phyloP scores from a whole-genome alignment of 2,113 vertebrate genomes.

The Panurus biarmicus region DNA sequence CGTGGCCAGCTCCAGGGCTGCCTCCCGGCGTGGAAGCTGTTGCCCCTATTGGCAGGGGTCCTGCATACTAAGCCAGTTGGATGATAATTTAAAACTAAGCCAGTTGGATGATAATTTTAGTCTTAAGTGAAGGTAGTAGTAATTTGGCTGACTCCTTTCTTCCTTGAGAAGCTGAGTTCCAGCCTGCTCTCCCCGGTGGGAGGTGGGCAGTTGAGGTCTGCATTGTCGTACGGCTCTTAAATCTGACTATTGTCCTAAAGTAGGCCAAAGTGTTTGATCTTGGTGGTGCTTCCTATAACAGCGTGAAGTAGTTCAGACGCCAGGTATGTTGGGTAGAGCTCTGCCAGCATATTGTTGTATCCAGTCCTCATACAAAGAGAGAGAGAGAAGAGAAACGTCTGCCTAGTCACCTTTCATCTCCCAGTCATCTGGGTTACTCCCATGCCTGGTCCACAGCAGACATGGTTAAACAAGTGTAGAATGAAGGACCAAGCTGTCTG shows the following conservation, averaged over 20 bases:
- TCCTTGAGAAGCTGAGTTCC: background rate
- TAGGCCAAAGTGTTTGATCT: background rate
- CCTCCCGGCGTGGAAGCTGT: background rate
- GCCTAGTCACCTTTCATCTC: background rate
- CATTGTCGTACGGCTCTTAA: rapidly evolving
- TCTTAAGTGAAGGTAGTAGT: background rate
- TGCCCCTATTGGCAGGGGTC: background rate
- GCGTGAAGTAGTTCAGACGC: background rate
- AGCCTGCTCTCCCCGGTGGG: background rate
- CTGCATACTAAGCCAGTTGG: too few relatives aligned
- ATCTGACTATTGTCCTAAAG: background rate
- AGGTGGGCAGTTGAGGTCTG: background rate
- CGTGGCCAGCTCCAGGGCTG: background rate
- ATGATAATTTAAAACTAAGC: too few relatives aligned
- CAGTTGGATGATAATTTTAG: background rate
- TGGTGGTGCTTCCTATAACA: background rate
- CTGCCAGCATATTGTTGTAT: background rate
- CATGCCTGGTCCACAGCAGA: rapidly evolving
- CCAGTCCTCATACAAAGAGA: background rate
- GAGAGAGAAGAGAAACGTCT: background rate
- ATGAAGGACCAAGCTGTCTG: background rate
- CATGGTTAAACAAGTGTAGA: background rate
- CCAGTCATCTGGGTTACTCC: background rate
- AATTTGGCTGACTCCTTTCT: background rate
- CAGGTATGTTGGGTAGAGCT: background rate